Evolutionary conservation across 1,140 invertebrate genomes (phyloP), one percentile per base, ranked within the genome.

Genomic region (Sinonovacula constricta): DNA sequence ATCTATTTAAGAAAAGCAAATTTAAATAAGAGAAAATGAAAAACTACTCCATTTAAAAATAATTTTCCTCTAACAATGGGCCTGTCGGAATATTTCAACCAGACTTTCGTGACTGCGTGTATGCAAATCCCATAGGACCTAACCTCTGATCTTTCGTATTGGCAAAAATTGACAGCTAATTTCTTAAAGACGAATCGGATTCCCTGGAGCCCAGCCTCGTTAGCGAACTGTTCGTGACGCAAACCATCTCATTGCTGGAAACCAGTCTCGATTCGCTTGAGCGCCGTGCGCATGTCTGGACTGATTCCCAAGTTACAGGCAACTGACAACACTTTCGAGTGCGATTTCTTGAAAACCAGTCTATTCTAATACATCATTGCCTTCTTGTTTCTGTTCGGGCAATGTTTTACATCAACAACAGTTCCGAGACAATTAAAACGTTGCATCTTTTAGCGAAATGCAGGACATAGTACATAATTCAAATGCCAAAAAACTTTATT

Each of bases 141-240:
- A 67, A 62, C 72, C 72, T 53, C 28, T 76, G 72, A 76, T 76
- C 72, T 65, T 51, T 24, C 49, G 56, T 76, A 76, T 76, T 76
- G 72, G 51, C 53, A 59, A 33, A 76, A 67, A 76, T 66, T 76
- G 72, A 76, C 72, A 76, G 72, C 72, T 76, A 76, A 76, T 76
- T 76, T 76, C 72, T 76, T 76, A 76, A 76, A 76, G 72, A 76
- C 72, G 72, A 76, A 76, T 57, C 28, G 53, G 28, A 24, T 34
- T 57, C 60, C 63, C 72, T 60, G 39, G 36, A 14, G 72, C 30
- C 18, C 3, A 26, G 30, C 14, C 45, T 76, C 26, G 45, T 76
- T 76, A 76, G 72, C 54, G 49, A n/a, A 14, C 7, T 26, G 39
- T 59, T 33, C 72, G 72, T 76, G 72, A 76, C 62, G 15, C 7